phyloP scores from a whole-genome alignment of 2,797 vertebrate species.

The Cossypha heuglini region DNA sequence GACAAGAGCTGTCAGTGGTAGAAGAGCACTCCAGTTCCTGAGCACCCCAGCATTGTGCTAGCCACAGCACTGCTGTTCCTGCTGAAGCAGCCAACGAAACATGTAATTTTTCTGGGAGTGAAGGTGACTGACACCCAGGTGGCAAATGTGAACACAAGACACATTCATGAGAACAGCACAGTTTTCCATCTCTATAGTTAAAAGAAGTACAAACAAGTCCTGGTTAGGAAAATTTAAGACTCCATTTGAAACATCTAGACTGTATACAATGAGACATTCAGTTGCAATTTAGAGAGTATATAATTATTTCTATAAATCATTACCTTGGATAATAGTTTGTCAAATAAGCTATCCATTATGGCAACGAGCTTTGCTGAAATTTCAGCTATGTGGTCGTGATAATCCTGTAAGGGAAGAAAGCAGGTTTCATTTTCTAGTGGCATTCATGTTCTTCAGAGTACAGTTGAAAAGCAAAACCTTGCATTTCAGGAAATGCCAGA shows the following conservation, averaged over 20 bases:
- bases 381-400: constrained; percentile 95
- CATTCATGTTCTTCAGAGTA: background rate
- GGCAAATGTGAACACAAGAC: background rate
- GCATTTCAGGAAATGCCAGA: background rate
- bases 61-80: background rate
- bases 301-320: constrained; percentile 54
- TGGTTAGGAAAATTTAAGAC: background rate
- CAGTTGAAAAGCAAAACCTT: constrained; percentile 15
- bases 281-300: background rate
- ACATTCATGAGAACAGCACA: background rate
- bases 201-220: background rate
- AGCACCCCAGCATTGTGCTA: background rate
- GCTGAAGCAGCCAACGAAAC: background rate
- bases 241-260: background rate
- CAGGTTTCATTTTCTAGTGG: constrained; percentile 31
- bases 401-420: constrained; percentile 84
- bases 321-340: constrained; percentile 94
- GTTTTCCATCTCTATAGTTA: background rate
- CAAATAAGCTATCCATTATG: constrained; percentile 97
- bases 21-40: background rate
- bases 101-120: background rate
- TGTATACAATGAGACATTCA: background rate
- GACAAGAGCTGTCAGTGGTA: background rate
- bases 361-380: constrained; percentile 96
- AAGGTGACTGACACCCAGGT: background rate